Evolutionary conservation across 2,888 invertebrate species (phyloP), one percentile per base, ranked within the genome.

Genomic region (Athalia circularis): DNA sequence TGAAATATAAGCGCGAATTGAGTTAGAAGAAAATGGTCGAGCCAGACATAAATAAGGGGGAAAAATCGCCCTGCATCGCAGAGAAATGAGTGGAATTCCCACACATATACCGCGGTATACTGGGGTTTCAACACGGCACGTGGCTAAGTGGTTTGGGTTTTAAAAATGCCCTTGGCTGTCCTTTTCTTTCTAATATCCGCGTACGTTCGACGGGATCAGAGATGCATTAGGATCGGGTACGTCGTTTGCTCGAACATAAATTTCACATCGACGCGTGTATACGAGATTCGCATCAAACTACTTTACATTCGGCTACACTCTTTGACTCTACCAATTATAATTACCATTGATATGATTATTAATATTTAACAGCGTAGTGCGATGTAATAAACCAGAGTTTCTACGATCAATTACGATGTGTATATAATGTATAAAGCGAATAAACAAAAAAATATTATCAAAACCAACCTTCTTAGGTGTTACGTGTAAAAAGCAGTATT

Each of bases 121-220:
- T 47, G 45, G 59, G n/a, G 15, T 72, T 72, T 59, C 57, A 72
- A 72, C 72, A 59, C n/a, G 45, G 57, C 57, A 72, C 72, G 72
- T 72, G 72, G 72, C 72, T 72, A 72, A 72, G 72, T 72, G 72
- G 72, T 72, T 72, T 59, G 15, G 72, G 57, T 72, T 72, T 72
- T 59, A 72, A 72, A 72, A 57, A 57, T 45, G 59, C 57, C 70
- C 59, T n/a, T n/a, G n/a, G n/a, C 70, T 13, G 15, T 68, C n/a
- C 5, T 29, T 43, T 11, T 29, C 9, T 54, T 29, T 29, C 54
- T 3, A 48, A 3, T 8, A 9, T 43, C 6, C 2, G 65, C 48
- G 43, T 13, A 3, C 29, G 67, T 52, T 13, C 4, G 9, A 72
- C 57, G 57, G 57, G 57, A 72, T 72, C 70, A 72, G 13, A 5